phyloP scores from a whole-genome alignment of 1,140 invertebrate genomes.

The Galleria mellonella region DNA sequence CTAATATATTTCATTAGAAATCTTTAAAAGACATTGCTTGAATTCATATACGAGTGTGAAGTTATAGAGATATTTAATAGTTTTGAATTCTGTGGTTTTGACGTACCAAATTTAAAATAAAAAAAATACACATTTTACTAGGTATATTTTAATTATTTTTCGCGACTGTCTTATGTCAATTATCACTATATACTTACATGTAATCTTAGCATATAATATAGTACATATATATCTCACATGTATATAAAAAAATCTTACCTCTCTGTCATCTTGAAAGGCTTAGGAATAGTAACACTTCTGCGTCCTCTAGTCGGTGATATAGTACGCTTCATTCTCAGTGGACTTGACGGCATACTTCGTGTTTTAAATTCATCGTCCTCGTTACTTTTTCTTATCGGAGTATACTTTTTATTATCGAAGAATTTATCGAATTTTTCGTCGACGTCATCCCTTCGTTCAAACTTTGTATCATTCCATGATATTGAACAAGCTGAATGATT shows the following conservation, averaged over 20 bases:
- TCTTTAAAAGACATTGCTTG: no score
- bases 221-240: not conserved
- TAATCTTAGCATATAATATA: no score
- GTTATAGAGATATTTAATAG: no score
- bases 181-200: no score
- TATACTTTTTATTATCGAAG: conserved; percentile 40
- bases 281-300: conserved; percentile 75
- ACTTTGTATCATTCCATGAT: conserved; percentile 61
- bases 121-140: no score
- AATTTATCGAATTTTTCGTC: conserved; percentile 57
- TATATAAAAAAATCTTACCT: conserved; percentile 59
- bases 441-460: conserved; percentile 38
- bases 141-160: not conserved
- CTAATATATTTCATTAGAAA: no score
- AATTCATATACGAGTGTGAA: no score
- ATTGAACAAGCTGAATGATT: conserved; percentile 67
- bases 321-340: conserved; percentile 49
- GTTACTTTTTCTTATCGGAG: conserved; percentile 20
- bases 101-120: no score
- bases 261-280: conserved; percentile 80
- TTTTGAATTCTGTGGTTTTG: no score
- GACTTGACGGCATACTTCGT: conserved; percentile 75
- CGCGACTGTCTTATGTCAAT: no score
- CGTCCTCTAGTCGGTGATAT: conserved; percentile 37
- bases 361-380: conserved; percentile 45